Percentiles rank a stretch among this genome's conserved stretches.
Evolutionary conservation across 2,797 vertebrate genomes (phyloP).

Genomic region (Anniella stebbinsi): DNA sequence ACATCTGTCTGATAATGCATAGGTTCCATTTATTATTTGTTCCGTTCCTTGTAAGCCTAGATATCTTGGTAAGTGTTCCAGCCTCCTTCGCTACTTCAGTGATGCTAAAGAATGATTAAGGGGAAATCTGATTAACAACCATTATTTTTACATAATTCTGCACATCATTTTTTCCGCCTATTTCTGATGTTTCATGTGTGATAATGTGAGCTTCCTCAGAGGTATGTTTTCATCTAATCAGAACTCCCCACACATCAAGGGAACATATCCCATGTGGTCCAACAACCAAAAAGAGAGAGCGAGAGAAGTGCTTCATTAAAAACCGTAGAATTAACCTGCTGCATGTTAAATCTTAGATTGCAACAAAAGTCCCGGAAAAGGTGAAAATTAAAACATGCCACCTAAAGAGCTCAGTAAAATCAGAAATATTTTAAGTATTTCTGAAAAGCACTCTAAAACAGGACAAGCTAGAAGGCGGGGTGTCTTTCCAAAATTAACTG

Average conservation of each 20-base stretch:
- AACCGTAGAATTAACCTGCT: slow-evolving; percentile 64
- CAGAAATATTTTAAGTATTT: slow-evolving; percentile 60
- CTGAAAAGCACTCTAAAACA: slow-evolving; percentile 13
- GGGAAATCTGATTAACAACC: slow-evolving; percentile 71
- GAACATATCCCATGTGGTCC: slow-evolving; percentile 75
- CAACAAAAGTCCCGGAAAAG: slow-evolving; percentile 63
- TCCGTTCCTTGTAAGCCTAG: slow-evolving; percentile 71
- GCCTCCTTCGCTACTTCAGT: slow-evolving; percentile 68
- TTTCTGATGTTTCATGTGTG: slow-evolving; percentile 73
- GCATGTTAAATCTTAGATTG: slow-evolving; percentile 67
- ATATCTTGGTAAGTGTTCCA: slow-evolving; percentile 71
- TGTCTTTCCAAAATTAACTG: slow-evolving; percentile 37
- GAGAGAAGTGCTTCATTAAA: slow-evolving; percentile 73
- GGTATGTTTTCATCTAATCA: slow-evolving; percentile 78
- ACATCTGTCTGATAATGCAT: not conserved
- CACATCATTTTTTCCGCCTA: slow-evolving; percentile 69
- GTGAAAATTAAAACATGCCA: slow-evolving; percentile 72
- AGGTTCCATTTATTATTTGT: slow-evolving; percentile 24
- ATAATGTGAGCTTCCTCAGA: slow-evolving; percentile 77
- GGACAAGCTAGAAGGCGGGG: not conserved
- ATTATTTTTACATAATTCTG: slow-evolving; percentile 75
- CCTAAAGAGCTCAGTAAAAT: slow-evolving; percentile 65
- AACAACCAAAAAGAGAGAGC: slow-evolving; percentile 66
- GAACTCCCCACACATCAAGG: slow-evolving; percentile 76
- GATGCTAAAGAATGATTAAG: slow-evolving; percentile 73